These are phyloP conservation scores for Equus przewalskii DNA, from an alignment of 2,113 vertebrate species.

Conservation along the genomic window DNA sequence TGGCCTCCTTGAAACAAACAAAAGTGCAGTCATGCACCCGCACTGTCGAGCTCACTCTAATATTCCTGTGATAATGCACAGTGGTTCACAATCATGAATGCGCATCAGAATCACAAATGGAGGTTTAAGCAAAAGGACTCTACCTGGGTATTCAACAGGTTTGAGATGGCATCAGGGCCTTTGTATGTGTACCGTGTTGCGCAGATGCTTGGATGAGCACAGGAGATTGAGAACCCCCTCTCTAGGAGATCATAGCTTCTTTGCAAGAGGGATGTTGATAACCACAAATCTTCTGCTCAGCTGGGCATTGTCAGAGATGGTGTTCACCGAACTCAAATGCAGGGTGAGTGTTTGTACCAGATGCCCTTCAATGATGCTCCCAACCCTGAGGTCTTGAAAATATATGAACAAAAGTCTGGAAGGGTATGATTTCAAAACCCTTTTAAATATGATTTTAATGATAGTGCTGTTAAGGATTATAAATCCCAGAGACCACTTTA, in stretches of 20 bases:
- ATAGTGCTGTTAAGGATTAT: too few species aligned
- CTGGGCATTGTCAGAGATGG: fast-evolving
- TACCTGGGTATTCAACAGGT: fast-evolving
- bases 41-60: fast-evolving
- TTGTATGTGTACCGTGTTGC: fast-evolving
- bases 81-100: fast-evolving
- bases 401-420: background rate
- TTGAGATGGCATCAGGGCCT: too few species aligned
- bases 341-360: fast-evolving
- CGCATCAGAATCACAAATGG: background rate
- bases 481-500: background rate
- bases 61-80: too few species aligned
- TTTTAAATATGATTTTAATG: background rate
- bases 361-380: background rate
- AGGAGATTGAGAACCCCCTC: background rate
- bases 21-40: fast-evolving
- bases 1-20: fast-evolving
- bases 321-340: background rate
- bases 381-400: background rate
- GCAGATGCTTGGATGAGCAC: too few species aligned
- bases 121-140: background rate
- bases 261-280: fast-evolving
- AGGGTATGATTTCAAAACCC: background rate
- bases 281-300: fast-evolving
- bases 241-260: too few species aligned